Evolutionary conservation across 2,888 invertebrate genomes (phyloP).

Genomic region (Xiphydria camelus): DNA sequence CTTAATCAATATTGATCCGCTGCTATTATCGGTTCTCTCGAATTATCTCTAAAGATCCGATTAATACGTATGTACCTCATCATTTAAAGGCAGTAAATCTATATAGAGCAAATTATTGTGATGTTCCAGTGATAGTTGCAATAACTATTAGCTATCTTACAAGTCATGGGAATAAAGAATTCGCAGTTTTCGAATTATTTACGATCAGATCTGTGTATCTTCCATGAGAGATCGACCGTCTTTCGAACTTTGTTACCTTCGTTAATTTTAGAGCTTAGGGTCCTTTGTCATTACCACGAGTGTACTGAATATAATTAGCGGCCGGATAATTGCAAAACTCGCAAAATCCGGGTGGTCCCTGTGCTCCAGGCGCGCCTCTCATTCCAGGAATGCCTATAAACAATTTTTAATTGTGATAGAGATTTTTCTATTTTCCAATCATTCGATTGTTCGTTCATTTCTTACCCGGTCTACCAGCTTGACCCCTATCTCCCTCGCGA

Average conservation of each 20-base stretch:
- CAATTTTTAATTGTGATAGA: neutral
- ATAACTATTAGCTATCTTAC: too few relatives aligned
- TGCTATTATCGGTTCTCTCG: too few relatives aligned
- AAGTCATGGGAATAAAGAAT: too few relatives aligned
- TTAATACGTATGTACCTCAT: too few relatives aligned
- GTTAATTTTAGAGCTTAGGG: slow-evolving; percentile 8
- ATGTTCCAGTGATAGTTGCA: too few relatives aligned
- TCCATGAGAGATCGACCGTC: neutral
- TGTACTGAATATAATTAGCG: slow-evolving; percentile 62
- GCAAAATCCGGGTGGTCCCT: slow-evolving; percentile 69
- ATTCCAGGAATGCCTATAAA: slow-evolving; percentile 55
- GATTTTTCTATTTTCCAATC: neutral
- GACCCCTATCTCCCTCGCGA: slow-evolving; percentile 76
- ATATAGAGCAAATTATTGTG: too few relatives aligned
- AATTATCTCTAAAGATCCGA: too few relatives aligned
- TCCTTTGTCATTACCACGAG: slow-evolving; percentile 65
- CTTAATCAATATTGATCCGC: too few relatives aligned
- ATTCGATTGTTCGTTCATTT: neutral
- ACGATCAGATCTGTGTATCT: neutral
- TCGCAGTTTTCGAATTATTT: too few relatives aligned
- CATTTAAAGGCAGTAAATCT: too few relatives aligned
- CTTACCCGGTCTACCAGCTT: slow-evolving; percentile 72
- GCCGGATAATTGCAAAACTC: slow-evolving; percentile 67
- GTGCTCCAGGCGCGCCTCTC: slow-evolving; percentile 66
- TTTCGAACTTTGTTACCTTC: neutral